Conservation (phyloP, 1,140 invertebrate species). For the Lordiphosa collinella region DNA sequence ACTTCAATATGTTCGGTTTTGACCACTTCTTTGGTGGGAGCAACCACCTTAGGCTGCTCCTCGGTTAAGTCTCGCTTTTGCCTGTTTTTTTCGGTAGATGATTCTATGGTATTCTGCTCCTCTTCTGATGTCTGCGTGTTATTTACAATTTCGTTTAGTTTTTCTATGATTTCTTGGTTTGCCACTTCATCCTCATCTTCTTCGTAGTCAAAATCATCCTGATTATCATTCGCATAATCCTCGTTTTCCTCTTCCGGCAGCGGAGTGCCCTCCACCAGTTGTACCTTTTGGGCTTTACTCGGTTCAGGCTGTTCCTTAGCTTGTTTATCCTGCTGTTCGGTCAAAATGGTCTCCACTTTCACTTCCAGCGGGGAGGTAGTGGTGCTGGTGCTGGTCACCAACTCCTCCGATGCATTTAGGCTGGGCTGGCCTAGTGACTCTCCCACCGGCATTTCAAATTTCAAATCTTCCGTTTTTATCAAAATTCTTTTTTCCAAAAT, state of each 20-base stretch:
- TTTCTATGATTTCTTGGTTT: too few species aligned
- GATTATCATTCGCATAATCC: too few species aligned
- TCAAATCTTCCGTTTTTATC: constrained; percentile 34
- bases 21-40: too few species aligned
- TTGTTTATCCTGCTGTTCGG: constrained; percentile 30
- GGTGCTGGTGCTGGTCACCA: constrained; percentile 21
- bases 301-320: constrained; percentile 33
- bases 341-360: constrained; percentile 37
- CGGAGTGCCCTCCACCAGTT: constrained; percentile 62
- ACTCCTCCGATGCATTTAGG: constrained; percentile 48
- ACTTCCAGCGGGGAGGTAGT: constrained; percentile 55
- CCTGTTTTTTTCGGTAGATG: too few species aligned
- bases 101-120: constrained; percentile 27
- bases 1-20: not conserved
- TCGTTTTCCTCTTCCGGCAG: constrained; percentile 36
- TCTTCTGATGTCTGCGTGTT: constrained; percentile 7
- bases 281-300: constrained; percentile 26
- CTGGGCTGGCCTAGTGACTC: constrained; percentile 14
- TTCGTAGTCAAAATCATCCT: constrained; percentile 42
- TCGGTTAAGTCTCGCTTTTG: too few species aligned
- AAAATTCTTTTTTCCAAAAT: constrained; percentile 55
- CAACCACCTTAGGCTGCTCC: too few species aligned
- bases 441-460: constrained; percentile 46
- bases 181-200: constrained; percentile 18
- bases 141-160: constrained; percentile 16